phyloP scores from a whole-genome alignment of 35 echinoderm and acorn worm species.

The Ophiothrix spiculata region DNA sequence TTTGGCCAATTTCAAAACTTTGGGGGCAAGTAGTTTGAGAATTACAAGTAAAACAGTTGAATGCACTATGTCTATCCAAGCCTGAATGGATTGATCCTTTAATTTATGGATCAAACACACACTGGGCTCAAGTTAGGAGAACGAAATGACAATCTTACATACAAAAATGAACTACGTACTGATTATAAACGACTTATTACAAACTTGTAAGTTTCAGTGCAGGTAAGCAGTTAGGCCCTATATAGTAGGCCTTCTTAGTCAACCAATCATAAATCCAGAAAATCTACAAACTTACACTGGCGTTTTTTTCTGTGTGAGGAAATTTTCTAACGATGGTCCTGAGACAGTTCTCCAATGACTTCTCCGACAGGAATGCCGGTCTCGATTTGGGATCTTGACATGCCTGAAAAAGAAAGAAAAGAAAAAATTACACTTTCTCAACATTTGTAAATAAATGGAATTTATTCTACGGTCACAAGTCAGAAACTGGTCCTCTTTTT shows the following conservation, averaged over 20 bases:
- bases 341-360: constrained; percentile 70
- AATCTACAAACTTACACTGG: constrained; percentile 53
- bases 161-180: background rate
- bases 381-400: constrained; percentile 93
- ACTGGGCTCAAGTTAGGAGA: background rate
- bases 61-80: too few relatives aligned
- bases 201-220: background rate
- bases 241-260: too few relatives aligned
- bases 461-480: too few relatives aligned
- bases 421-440: background rate
- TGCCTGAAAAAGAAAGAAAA: constrained; percentile 56
- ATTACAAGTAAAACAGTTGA: background rate
- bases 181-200: background rate
- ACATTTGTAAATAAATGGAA: background rate
- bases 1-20: background rate
- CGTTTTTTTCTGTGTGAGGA: constrained; percentile 77
- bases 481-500: too few relatives aligned
- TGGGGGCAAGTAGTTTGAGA: background rate
- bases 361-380: constrained; percentile 93
- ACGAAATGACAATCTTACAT: background rate
- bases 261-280: too few relatives aligned
- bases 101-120: background rate
- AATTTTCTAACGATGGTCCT: constrained; percentile 90
- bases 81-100: too few relatives aligned
- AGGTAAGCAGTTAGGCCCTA: background rate